phyloP scores from a whole-genome alignment of 1,140 invertebrate genomes.

The Eubasilissa regina region DNA sequence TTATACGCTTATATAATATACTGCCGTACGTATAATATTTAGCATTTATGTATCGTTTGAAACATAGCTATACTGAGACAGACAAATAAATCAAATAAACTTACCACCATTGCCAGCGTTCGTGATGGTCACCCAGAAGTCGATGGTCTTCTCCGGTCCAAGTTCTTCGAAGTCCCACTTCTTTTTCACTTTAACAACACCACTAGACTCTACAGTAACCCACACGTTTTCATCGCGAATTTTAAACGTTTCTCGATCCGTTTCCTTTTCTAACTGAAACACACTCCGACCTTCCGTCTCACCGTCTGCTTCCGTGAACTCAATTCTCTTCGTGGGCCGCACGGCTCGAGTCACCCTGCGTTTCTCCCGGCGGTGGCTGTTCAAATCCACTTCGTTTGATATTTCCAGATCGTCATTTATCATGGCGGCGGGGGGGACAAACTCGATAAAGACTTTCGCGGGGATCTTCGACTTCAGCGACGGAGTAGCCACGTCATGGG shows the following conservation, averaged over 20 bases:
- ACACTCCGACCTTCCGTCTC: constrained; percentile 89
- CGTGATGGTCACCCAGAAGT: constrained; percentile 96
- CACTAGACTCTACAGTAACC: constrained; percentile 93
- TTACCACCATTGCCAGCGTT: constrained; percentile 89
- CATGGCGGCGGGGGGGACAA: constrained; percentile 73
- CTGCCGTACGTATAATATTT: too few relatives aligned
- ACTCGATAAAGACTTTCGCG: constrained; percentile 84
- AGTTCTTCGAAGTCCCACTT: constrained; percentile 97
- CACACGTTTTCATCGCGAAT: constrained; percentile 94
- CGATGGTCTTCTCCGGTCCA: constrained; percentile 95
- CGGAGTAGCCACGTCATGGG: constrained; percentile 85
- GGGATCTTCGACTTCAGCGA: constrained; percentile 78
- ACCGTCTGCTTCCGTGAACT: constrained; percentile 93
- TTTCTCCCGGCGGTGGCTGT: constrained; percentile 80
- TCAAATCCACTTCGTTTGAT: constrained; percentile 73
- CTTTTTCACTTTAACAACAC: constrained; percentile 93
- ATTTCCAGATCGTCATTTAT: constrained; percentile 66
- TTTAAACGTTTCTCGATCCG: constrained; percentile 93
- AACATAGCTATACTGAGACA: too few relatives aligned
- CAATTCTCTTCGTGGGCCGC: constrained; percentile 91
- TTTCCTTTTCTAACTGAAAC: constrained; percentile 93
- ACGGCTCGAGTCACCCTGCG: constrained; percentile 89
- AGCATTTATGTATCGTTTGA: too few relatives aligned
- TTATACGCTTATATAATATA: too few relatives aligned
- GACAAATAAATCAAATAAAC: constrained; percentile 57